Evolutionary conservation across 2,888 invertebrate genomes (phyloP).

Genomic region (Apodemia zela): DNA sequence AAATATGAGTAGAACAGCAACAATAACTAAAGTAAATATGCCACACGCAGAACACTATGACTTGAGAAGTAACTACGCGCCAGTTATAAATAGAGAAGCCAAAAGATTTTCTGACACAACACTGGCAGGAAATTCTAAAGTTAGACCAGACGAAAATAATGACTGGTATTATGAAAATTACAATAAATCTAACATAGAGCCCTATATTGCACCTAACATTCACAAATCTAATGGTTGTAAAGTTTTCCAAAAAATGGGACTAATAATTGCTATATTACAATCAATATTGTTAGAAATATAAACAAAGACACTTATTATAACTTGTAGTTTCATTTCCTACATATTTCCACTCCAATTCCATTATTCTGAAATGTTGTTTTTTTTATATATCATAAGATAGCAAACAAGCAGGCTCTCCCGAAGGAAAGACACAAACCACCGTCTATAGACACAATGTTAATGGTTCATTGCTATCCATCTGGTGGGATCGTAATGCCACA

Average conservation of each 20-base stretch:
- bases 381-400: no score
- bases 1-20: slow-evolving; percentile 61
- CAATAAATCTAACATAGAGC: slow-evolving; percentile 81
- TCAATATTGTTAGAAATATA: slow-evolving; percentile 14
- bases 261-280: slow-evolving; percentile 24
- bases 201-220: slow-evolving; percentile 68
- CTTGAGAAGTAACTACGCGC: slow-evolving; percentile 53
- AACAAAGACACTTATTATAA: not conserved
- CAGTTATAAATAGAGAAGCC: slow-evolving; percentile 61
- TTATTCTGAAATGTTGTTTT: no score
- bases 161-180: slow-evolving; percentile 95
- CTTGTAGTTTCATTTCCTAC: no score
- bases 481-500: no score
- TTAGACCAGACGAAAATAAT: slow-evolving; percentile 75
- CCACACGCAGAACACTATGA: slow-evolving; percentile 60
- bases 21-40: slow-evolving; percentile 67
- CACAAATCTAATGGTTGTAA: slow-evolving; percentile 40
- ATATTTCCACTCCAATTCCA: no score
- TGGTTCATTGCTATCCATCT: no score
- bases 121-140: slow-evolving; percentile 64
- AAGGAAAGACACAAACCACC: no score
- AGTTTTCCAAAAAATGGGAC: slow-evolving; percentile 28
- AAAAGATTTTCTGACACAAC: slow-evolving; percentile 62
- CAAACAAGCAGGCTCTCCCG: no score
- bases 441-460: no score